Evolutionary conservation across 1,140 invertebrate genomes (phyloP).

Genomic region (Cecropterus lyciades): DNA sequence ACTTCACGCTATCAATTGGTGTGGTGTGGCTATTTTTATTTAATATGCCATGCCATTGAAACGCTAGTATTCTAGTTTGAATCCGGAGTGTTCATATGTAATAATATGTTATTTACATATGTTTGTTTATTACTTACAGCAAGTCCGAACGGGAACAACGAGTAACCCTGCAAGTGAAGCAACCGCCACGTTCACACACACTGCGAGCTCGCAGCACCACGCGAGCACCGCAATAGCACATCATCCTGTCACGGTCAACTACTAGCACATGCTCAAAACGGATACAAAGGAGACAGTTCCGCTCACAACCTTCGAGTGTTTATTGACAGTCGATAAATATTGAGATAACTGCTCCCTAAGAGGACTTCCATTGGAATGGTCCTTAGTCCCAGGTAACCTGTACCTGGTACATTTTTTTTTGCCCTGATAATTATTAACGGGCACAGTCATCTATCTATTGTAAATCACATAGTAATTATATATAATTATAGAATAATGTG

Average conservation of each 20-base stretch:
- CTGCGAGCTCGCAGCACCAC: conserved; percentile 54
- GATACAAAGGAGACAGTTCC: not conserved
- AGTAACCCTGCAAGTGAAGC: conserved; percentile 44
- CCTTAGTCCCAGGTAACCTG: not conserved
- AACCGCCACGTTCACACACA: conserved; percentile 51
- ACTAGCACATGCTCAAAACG: conserved; percentile 52
- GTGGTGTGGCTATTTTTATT: too few relatives aligned
- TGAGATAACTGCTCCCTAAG: not conserved
- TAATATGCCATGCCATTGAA: too few relatives aligned
- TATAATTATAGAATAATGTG: too few relatives aligned
- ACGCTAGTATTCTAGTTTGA: too few relatives aligned
- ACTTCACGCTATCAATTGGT: too few relatives aligned
- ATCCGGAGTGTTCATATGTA: too few relatives aligned
- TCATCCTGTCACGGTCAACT: conserved; percentile 76
- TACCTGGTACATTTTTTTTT: not conserved
- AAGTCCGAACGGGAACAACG: conserved; percentile 48
- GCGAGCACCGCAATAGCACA: conserved; percentile 55
- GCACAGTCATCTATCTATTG: too few relatives aligned
- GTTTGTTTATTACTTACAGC: conserved; percentile 36
- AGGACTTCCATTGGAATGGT: not conserved
- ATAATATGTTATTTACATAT: too few relatives aligned
- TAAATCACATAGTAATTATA: too few relatives aligned
- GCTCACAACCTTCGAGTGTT: not conserved
- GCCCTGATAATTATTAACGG: too few relatives aligned
- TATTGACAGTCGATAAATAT: not conserved